Evolutionary conservation across 2,888 invertebrate species (phyloP), one percentile per base, ranked within the genome.

Genomic region (Uloborus plumipes): DNA sequence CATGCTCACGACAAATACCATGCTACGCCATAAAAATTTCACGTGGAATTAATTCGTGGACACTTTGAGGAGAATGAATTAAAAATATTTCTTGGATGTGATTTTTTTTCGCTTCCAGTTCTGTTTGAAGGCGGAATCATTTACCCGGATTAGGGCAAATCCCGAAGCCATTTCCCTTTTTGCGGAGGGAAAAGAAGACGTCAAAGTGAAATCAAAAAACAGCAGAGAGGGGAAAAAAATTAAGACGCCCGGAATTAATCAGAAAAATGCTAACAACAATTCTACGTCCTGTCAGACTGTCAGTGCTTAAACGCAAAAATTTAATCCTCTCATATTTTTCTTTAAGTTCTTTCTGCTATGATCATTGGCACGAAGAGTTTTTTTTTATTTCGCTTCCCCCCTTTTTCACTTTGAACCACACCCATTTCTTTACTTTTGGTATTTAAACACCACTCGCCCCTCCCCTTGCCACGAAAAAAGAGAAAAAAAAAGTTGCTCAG

Each of bases 231-330:
- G 62, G 18, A 62, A 62, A 62, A 62, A 47, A 62, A 47, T 62
- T 62, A 62, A 62, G 62, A 62, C 62, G 62, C n/a, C 39, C 39
- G 62, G 62, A 62, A 62, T 62, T 62, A 62, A 62, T 62, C 62
- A 62, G n/a, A 62, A 62, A 62, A 62, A 39, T 62, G 39, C 47
- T 62, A 47, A 72, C 18, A 69, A 69, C 53, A 53, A 49, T 53
- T 59, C 22, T 31, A 26, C 26, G 26, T 26, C 20, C 66, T 79
- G 78, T 72, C 78, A 79, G 66, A 49, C 67, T 74, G 73, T 80
- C 74, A 79, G 80, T 64, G 70, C 62, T 74, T 80, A 65, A 55
- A 26, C 53, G 80, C 58, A 70, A 74, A 80, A 80, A 70, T 80
- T 69, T 73, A 67, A 80, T 61, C 61, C 80, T 73, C 62, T 64